Percentiles rank a stretch among this genome's conserved stretches.
Conservation (phyloP, 2,113 vertebrate genomes). For the Osmerus eperlanus region DNA sequence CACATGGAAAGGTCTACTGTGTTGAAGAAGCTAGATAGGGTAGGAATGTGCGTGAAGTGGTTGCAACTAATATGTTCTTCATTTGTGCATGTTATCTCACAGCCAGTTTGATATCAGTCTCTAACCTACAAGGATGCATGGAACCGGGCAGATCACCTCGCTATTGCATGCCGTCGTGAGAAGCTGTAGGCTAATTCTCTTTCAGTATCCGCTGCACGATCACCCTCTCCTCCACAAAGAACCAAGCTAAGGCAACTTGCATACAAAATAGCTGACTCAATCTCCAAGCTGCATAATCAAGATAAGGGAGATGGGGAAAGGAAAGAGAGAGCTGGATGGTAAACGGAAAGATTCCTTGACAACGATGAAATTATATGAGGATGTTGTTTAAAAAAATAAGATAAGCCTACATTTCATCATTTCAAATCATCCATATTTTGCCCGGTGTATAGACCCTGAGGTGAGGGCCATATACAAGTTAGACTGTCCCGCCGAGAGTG, state of each 20-base stretch:
- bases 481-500: too few species aligned
- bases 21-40: too few species aligned
- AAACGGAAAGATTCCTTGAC: slow-evolving; percentile 51
- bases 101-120: slow-evolving; percentile 44
- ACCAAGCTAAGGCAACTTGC: slow-evolving; percentile 77
- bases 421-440: too few species aligned
- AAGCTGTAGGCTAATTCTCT: slow-evolving; percentile 57
- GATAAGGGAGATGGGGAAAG: slow-evolving; percentile 73
- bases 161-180: slow-evolving; percentile 57
- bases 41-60: too few species aligned
- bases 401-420: slow-evolving; percentile 6
- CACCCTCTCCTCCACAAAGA: slow-evolving; percentile 71
- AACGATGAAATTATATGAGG: slow-evolving; percentile 49
- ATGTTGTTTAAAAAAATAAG: slow-evolving; percentile 47
- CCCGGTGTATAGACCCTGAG: neutral
- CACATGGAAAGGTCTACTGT: too few species aligned
- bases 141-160: slow-evolving; percentile 56
- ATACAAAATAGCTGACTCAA: slow-evolving; percentile 88
- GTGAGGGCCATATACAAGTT: too few species aligned
- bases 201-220: slow-evolving; percentile 75
- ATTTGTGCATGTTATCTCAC: too few species aligned
- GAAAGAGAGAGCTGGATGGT: slow-evolving; percentile 55
- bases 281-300: slow-evolving; percentile 83
- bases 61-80: too few species aligned
- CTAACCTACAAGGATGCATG: slow-evolving; percentile 62